Percentiles rank a stretch among this genome's conserved stretches.
These are phyloP conservation scores for Triops longicaudatus DNA, from an alignment of 1,140 invertebrate genomes.

Conservation along the genomic window DNA sequence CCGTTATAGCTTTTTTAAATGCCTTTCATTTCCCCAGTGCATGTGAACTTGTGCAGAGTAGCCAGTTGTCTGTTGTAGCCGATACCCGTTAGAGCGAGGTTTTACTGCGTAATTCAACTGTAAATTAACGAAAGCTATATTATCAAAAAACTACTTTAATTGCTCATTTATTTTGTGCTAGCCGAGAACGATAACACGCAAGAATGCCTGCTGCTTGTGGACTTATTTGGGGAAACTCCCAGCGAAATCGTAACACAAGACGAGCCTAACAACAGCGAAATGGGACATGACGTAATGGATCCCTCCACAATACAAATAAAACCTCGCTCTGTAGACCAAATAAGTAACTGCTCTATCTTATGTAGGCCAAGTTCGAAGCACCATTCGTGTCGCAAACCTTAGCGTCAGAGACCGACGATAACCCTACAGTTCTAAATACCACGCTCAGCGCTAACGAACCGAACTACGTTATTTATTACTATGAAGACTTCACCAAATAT, in stretches of 20 bases:
- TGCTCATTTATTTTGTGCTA: neutral
- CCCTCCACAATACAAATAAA: neutral
- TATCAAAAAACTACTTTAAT: no score
- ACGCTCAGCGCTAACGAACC: neutral
- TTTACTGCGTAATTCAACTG: no score
- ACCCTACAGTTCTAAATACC: neutral
- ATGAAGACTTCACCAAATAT: neutral
- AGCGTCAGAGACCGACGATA: neutral
- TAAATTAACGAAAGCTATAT: no score
- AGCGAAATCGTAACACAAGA: neutral
- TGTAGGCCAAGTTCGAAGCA: neutral
- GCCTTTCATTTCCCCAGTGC: no score
- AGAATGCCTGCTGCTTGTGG: neutral
- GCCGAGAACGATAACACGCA: neutral
- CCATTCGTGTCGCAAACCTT: neutral
- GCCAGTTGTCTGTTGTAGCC: no score
- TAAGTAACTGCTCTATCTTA: neutral
- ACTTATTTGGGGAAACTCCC: neutral
- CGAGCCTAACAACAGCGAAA: neutral
- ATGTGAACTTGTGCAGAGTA: no score
- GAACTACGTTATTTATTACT: neutral
- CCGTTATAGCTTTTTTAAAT: no score
- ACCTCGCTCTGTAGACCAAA: no score
- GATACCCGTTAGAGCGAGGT: no score
- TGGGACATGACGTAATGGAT: neutral